Conservation (phyloP, 2,113 vertebrate genomes). For the Forbesichthys agassizii region DNA sequence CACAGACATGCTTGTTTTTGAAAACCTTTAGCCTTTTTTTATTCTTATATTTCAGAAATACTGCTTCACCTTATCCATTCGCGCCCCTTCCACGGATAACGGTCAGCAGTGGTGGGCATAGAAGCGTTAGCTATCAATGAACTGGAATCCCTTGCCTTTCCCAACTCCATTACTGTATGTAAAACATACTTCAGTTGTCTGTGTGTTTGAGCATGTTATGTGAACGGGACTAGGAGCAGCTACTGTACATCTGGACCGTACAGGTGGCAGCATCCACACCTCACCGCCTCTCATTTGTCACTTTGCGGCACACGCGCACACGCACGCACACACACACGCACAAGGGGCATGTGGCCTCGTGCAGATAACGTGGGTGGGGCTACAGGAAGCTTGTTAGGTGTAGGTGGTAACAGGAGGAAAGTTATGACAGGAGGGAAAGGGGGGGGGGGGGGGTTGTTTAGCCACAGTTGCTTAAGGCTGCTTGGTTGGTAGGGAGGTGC, state of each 20-base stretch:
- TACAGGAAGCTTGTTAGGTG: constrained; percentile 33
- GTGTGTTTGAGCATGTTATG: neutral
- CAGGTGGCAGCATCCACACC: constrained; percentile 20
- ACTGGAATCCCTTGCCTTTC: no score
- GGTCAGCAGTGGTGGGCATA: no score
- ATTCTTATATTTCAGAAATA: neutral
- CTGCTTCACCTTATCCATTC: neutral
- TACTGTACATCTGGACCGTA: no score
- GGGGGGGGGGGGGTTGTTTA: constrained; percentile 29
- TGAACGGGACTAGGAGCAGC: no score
- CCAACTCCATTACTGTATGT: no score
- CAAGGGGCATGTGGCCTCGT: constrained; percentile 53
- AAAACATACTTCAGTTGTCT: neutral
- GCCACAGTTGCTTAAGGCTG: constrained; percentile 11
- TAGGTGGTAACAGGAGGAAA: constrained; percentile 30
- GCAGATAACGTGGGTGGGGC: constrained; percentile 33
- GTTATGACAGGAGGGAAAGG: constrained; percentile 11
- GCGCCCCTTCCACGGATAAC: no score
- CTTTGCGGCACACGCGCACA: constrained; percentile 28
- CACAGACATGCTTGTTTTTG: constrained; percentile 21
- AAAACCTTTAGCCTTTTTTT: neutral
- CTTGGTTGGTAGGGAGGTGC: constrained; percentile 23
- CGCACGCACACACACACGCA: neutral
- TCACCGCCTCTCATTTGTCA: constrained; percentile 63
- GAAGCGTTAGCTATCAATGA: no score